Evolutionary conservation across 1,140 invertebrate species (phyloP).

Genomic region (Agrypnia vestita): DNA sequence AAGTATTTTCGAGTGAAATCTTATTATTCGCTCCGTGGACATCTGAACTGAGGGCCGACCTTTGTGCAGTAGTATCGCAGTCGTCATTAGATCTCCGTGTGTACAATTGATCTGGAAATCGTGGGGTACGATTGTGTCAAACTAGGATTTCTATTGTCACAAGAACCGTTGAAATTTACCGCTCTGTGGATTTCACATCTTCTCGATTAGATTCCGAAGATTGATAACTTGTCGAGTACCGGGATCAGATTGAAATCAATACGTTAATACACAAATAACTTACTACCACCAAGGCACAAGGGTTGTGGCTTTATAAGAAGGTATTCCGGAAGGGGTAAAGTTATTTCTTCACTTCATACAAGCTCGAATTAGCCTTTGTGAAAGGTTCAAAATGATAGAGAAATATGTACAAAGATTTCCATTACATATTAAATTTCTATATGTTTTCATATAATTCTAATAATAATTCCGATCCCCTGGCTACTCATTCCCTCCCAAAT

Average conservation of each 20-base stretch:
- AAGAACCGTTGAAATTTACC: slow-evolving; percentile 55
- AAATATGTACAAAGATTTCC: too few species aligned
- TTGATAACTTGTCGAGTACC: slow-evolving; percentile 28
- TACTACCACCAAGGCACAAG: too few species aligned
- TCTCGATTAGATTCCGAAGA: slow-evolving; percentile 20
- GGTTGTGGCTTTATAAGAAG: too few species aligned
- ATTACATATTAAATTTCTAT: too few species aligned
- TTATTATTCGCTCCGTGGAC: slow-evolving; percentile 20
- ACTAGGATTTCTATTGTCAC: slow-evolving; percentile 32
- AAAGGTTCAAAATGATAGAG: too few species aligned
- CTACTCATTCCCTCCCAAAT: too few species aligned
- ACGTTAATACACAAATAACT: too few species aligned
- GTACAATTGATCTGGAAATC: slow-evolving; percentile 39
- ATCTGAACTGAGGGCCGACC: not conserved
- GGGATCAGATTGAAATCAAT: slow-evolving; percentile 30
- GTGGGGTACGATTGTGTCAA: slow-evolving; percentile 16
- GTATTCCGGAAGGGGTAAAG: too few species aligned
- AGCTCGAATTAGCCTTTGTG: too few species aligned
- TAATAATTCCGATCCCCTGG: too few species aligned
- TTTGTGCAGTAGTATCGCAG: not conserved
- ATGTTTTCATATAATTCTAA: too few species aligned
- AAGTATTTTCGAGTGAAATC: not conserved
- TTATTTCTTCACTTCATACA: too few species aligned
- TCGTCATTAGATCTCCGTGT: slow-evolving; percentile 48
- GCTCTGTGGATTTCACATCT: slow-evolving; percentile 50